These are phyloP conservation scores for Cirrhinus mrigala DNA, from an alignment of 2,797 vertebrate genomes.

Conservation along the genomic window DNA sequence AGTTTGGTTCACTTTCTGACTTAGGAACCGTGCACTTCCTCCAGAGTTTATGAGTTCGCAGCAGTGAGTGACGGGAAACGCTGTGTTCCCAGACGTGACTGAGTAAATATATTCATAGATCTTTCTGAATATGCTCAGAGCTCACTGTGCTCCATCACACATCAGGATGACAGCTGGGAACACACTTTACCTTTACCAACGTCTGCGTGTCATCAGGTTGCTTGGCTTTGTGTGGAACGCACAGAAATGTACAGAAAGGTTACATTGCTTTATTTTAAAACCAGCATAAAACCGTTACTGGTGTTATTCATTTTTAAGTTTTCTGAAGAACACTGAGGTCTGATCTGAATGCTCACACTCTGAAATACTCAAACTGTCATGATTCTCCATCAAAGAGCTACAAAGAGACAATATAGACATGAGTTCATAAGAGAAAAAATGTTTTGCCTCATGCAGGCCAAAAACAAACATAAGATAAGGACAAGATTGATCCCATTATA, in stretches of 20 bases:
- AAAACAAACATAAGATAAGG: background rate
- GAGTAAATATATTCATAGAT: conserved; percentile 19
- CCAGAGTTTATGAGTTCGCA: background rate
- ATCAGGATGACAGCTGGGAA: conserved; percentile 36
- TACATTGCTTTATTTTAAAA: background rate
- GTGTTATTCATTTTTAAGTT: background rate
- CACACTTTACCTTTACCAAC: background rate
- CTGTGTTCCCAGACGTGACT: background rate
- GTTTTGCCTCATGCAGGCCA: background rate
- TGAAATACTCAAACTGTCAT: background rate
- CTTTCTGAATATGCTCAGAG: background rate
- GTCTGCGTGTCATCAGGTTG: background rate
- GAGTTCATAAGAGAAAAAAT: background rate
- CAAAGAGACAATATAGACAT: background rate
- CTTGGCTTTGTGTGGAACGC: background rate
- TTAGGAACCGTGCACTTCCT: background rate
- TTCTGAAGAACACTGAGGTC: background rate
- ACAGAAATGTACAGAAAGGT: background rate
- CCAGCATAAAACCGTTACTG: background rate
- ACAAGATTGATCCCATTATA: background rate
- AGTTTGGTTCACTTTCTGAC: background rate
- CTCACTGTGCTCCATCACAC: conserved; percentile 30
- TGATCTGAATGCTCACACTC: background rate
- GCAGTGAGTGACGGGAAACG: background rate
- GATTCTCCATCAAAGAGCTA: background rate